Evolutionary conservation across 2,797 vertebrate genomes (phyloP).

Genomic region (Gastrophryne carolinensis): DNA sequence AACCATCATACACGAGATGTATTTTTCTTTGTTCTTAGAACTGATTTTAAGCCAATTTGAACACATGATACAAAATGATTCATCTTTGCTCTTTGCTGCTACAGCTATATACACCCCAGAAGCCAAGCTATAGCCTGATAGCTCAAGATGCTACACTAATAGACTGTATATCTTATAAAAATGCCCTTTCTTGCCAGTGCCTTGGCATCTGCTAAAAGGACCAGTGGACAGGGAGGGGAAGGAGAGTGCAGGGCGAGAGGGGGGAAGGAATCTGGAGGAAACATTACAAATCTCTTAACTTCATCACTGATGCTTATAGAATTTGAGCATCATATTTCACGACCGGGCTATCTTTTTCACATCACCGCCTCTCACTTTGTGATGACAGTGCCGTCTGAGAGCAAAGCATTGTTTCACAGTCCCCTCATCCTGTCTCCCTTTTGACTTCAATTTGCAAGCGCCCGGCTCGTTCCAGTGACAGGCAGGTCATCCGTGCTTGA

Average conservation of each 20-base stretch:
- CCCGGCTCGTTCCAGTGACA: slow-evolving; percentile 75
- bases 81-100: not conserved
- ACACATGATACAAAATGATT: not conserved
- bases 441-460: slow-evolving; percentile 72
- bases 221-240: slow-evolving; percentile 64
- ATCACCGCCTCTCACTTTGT: slow-evolving; percentile 58
- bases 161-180: slow-evolving; percentile 11
- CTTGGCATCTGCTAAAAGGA: slow-evolving; percentile 63
- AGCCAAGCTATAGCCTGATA: slow-evolving; percentile 8
- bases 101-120: not conserved
- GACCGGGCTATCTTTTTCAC: slow-evolving; percentile 65
- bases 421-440: slow-evolving; percentile 63
- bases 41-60: not conserved
- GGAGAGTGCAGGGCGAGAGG: slow-evolving; percentile 12
- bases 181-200: slow-evolving; percentile 45
- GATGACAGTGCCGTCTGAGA: slow-evolving; percentile 67
- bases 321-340: slow-evolving; percentile 66
- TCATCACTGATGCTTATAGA: slow-evolving; percentile 59
- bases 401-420: slow-evolving; percentile 60
- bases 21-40: not conserved
- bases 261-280: not conserved
- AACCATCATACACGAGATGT: not conserved
- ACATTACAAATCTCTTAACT: slow-evolving; percentile 67
- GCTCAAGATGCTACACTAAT: slow-evolving; percentile 13
- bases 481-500: slow-evolving; percentile 79